Conservation (phyloP, 2,888 invertebrate species). For the Crepidodera aurea region DNA sequence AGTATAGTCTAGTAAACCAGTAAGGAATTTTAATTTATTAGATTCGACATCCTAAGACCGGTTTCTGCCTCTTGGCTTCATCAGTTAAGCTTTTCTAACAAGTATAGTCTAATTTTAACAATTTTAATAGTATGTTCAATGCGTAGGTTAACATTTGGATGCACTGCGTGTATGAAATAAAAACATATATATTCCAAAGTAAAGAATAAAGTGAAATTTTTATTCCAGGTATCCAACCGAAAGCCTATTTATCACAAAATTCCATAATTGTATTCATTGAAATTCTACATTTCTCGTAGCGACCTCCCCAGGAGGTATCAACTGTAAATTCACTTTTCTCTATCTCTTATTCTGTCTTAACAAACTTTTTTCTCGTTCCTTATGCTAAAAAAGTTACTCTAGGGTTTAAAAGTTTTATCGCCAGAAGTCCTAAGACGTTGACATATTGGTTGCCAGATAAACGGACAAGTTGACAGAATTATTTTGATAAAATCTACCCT, state of each 20-base stretch:
- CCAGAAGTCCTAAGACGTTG: slow-evolving; percentile 10
- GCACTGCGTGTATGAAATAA: no score
- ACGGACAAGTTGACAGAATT: slow-evolving; percentile 16
- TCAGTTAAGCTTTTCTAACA: no score
- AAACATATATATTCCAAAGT: no score
- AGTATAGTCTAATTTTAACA: no score
- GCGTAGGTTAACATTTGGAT: no score
- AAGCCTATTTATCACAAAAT: background rate
- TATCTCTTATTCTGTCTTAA: slow-evolving; percentile 11
- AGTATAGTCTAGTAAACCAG: no score
- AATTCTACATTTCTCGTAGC: background rate
- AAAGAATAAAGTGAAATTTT: no score
- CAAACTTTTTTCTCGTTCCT: slow-evolving; percentile 13
- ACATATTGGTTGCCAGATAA: slow-evolving; percentile 18
- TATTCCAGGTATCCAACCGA: no score
- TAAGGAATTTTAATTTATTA: no score
- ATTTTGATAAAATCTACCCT: slow-evolving; percentile 15
- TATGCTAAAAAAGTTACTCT: slow-evolving; percentile 10
- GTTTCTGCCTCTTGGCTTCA: no score
- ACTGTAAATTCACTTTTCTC: slow-evolving; percentile 13
- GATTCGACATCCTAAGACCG: no score
- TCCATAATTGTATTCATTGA: slow-evolving; percentile 12
- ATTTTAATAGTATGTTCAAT: no score
- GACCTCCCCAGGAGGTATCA: background rate
- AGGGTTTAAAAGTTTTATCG: slow-evolving; percentile 15